Conservation (phyloP, 2,888 invertebrate species). For the Melanophora roralis region DNA sequence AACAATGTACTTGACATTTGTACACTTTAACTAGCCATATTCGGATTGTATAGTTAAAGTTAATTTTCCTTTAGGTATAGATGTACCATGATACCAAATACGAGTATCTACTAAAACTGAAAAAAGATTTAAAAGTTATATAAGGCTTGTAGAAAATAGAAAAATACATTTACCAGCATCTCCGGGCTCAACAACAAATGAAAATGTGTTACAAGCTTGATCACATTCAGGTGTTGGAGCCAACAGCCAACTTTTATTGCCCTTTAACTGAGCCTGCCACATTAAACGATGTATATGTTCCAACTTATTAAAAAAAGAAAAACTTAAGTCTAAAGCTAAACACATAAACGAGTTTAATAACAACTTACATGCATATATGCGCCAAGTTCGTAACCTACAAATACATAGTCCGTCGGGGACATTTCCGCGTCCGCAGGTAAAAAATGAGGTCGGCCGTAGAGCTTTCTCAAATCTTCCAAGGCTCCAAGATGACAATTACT, state of each 20-base stretch:
- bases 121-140: background rate
- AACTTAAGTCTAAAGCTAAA: background rate
- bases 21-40: constrained; percentile 82
- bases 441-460: constrained; percentile 90
- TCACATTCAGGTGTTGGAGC: constrained; percentile 93
- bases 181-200: constrained; percentile 89
- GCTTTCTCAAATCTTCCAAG: constrained; percentile 83
- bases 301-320: constrained; percentile 79
- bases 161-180: constrained; percentile 83
- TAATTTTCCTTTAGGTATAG: constrained; percentile 87
- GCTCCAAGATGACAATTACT: constrained; percentile 93
- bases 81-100: constrained; percentile 94
- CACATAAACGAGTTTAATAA: no score
- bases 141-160: constrained; percentile 67
- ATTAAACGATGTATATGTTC: constrained; percentile 94
- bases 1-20: background rate
- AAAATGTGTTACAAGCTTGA: constrained; percentile 83
- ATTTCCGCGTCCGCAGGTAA: constrained; percentile 92
- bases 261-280: constrained; percentile 95
- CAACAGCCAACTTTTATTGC: constrained; percentile 90
- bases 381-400: constrained; percentile 93
- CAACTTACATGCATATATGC: constrained; percentile 92
- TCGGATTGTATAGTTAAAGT: constrained; percentile 94
- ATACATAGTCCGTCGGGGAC: constrained; percentile 92
- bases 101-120: constrained; percentile 91